Conservation (phyloP, 1,140 invertebrate species). For the Drosophila novamexicana region DNA sequence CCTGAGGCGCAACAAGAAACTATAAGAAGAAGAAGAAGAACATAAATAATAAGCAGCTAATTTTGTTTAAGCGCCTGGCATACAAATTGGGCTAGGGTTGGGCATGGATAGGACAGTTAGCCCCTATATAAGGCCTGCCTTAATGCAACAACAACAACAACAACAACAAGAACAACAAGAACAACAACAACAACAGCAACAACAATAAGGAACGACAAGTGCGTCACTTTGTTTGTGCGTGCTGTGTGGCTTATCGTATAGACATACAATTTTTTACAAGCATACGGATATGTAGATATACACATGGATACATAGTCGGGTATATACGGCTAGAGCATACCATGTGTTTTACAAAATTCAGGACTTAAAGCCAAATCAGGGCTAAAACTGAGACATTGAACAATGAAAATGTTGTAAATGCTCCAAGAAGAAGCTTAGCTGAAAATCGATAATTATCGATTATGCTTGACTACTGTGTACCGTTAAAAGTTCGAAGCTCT, state of each 20-base stretch:
- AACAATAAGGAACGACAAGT: constrained; percentile 49
- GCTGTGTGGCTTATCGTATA: constrained; percentile 46
- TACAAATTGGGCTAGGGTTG: background rate
- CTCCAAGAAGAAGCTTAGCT: too few relatives aligned
- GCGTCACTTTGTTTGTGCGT: constrained; percentile 71
- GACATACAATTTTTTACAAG: constrained; percentile 14
- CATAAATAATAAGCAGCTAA: constrained; percentile 48
- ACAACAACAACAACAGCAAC: constrained; percentile 7
- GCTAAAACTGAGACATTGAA: too few relatives aligned
- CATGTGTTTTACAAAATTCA: background rate
- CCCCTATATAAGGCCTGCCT: constrained; percentile 37
- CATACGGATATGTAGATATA: constrained; percentile 16
- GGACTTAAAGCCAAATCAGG: too few relatives aligned
- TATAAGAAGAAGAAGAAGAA: constrained; percentile 2
- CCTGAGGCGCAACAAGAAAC: constrained; percentile 34
- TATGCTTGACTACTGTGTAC: too few relatives aligned
- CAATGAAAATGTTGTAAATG: too few relatives aligned
- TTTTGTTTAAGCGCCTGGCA: constrained; percentile 46
- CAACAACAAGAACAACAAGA: constrained; percentile 2
- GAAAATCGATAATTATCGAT: too few relatives aligned
- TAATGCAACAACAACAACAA: constrained; percentile 23
- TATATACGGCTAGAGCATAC: background rate
- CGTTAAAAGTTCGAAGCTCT: too few relatives aligned
- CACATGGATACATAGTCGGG: background rate
- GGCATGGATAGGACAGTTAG: constrained; percentile 1